Evolutionary conservation across 1,140 invertebrate species (phyloP).

Genomic region (Orius laevigatus): DNA sequence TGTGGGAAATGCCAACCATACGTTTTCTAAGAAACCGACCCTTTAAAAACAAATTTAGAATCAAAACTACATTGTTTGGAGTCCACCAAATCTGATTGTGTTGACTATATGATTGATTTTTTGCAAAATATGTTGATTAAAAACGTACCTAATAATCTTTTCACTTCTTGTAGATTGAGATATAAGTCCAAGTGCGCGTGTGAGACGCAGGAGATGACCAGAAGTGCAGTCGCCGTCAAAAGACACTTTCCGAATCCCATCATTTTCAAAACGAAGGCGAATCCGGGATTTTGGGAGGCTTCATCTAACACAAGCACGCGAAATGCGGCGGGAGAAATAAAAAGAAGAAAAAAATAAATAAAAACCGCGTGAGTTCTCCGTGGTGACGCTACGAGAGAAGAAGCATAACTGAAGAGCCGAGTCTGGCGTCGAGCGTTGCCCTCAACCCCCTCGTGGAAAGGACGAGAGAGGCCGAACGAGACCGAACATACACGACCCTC

Average conservation of each 20-base stretch:
- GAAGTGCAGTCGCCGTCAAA: neutral
- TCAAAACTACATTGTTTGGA: too few relatives aligned
- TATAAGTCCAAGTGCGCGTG: constrained; percentile 6
- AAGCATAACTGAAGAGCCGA: neutral
- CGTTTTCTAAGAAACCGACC: too few relatives aligned
- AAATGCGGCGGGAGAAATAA: neutral
- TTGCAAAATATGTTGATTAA: too few relatives aligned
- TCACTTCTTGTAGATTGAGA: constrained; percentile 7
- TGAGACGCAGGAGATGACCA: constrained; percentile 1
- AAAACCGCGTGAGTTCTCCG: neutral
- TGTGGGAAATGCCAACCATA: too few relatives aligned
- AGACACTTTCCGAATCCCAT: neutral
- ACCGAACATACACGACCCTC: constrained; percentile 4
- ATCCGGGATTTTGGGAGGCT: neutral
- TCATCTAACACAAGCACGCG: neutral
- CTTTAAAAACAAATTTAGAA: too few relatives aligned
- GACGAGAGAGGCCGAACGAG: neutral
- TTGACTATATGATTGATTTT: too few relatives aligned
- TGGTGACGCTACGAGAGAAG: neutral
- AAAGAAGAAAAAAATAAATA: neutral
- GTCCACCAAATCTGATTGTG: too few relatives aligned
- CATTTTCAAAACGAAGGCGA: neutral
- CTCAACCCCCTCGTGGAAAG: constrained; percentile 3
- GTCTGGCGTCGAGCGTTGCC: constrained; percentile 6
- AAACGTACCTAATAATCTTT: constrained; percentile 6